Percentiles rank a stretch among this genome's conserved stretches.
phyloP scores from a whole-genome alignment of 2,888 invertebrate genomes.

The Acanthosepion esculentum region DNA sequence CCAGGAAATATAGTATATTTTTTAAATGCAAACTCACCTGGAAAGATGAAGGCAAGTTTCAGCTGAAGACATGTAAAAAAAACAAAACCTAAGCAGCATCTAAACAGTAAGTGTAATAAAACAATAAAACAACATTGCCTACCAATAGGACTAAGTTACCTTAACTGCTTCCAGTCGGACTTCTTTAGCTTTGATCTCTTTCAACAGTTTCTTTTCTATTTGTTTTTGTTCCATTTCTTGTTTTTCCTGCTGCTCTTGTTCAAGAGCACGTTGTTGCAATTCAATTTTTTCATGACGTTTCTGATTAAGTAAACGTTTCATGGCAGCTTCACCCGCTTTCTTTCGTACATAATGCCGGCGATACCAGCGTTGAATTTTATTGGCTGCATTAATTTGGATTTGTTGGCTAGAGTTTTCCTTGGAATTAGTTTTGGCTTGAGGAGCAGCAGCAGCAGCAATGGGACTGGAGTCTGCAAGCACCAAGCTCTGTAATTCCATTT shows the following conservation, averaged over 20 bases:
- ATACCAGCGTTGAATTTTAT: constrained; percentile 70
- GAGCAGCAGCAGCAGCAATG: neutral
- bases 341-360: constrained; percentile 60
- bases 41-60: too few relatives aligned
- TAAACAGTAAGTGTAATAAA: too few relatives aligned
- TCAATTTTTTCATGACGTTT: constrained; percentile 65
- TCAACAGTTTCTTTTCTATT: constrained; percentile 65
- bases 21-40: too few relatives aligned
- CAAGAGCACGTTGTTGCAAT: constrained; percentile 56
- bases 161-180: constrained; percentile 71
- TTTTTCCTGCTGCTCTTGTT: constrained; percentile 57
- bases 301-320: constrained; percentile 67
- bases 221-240: constrained; percentile 57
- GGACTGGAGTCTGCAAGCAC: neutral
- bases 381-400: neutral
- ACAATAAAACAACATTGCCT: too few relatives aligned
- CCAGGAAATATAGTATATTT: too few relatives aligned
- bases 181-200: constrained; percentile 70
- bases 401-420: neutral
- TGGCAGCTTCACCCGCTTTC: constrained; percentile 68
- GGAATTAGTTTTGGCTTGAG: neutral
- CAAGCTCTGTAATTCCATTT: neutral
- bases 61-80: too few relatives aligned
- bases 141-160: constrained; percentile 56
- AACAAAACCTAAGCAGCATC: too few relatives aligned